phyloP scores from a whole-genome alignment of 2,888 invertebrate genomes.

The Cantharis lateralis region DNA sequence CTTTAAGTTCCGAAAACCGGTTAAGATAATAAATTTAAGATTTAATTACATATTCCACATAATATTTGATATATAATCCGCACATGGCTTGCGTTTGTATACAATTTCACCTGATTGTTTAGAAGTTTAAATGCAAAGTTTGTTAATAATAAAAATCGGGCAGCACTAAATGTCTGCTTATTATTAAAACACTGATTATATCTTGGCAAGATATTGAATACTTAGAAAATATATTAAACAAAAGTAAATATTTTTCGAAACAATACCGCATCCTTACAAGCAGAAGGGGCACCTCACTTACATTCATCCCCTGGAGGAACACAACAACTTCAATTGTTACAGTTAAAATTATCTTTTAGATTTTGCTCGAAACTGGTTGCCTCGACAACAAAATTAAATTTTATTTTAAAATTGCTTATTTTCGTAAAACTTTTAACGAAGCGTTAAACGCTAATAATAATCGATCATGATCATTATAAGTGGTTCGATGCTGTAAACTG shows the following conservation, averaged over 20 bases:
- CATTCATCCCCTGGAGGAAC: not conserved
- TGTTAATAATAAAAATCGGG: too few relatives aligned
- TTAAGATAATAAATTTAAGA: too few relatives aligned
- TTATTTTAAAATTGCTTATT: not conserved
- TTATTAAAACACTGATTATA: too few relatives aligned
- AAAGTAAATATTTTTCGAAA: not conserved
- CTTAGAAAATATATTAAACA: not conserved
- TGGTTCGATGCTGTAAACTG: not conserved
- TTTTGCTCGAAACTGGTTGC: not conserved
- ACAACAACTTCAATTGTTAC: not conserved
- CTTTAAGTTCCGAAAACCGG: too few relatives aligned
- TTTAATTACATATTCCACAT: too few relatives aligned
- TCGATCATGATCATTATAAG: not conserved
- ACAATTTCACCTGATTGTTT: too few relatives aligned
- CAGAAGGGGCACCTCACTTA: not conserved
- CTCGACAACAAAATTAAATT: too few relatives aligned
- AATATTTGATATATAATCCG: too few relatives aligned
- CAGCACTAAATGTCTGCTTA: too few relatives aligned
- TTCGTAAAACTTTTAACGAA: not conserved
- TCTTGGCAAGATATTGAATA: too few relatives aligned
- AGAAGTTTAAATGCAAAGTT: too few relatives aligned
- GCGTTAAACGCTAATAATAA: not conserved
- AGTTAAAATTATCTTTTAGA: not conserved
- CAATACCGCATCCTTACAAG: not conserved
- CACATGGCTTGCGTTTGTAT: too few relatives aligned